Conservation (phyloP, 2,888 invertebrate species). For the Steromphala cineraria region DNA sequence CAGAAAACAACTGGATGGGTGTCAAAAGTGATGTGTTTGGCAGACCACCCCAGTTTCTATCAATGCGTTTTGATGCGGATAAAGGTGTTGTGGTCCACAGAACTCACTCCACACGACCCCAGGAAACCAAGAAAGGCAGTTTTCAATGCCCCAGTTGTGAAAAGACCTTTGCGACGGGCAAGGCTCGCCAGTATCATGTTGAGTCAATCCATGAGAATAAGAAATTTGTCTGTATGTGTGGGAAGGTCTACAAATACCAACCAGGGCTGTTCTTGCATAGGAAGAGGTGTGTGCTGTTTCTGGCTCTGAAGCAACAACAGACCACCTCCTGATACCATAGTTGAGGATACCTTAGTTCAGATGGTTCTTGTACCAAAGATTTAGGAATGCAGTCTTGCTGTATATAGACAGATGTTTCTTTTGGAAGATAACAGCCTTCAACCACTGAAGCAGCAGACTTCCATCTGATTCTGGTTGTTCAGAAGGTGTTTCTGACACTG, state of each 20-base stretch:
- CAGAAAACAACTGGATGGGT: neutral
- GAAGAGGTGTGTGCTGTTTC: neutral
- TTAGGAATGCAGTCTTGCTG: too few species aligned
- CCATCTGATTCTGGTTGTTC: too few species aligned
- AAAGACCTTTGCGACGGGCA: neutral
- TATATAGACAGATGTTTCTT: too few species aligned
- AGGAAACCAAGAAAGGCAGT: neutral
- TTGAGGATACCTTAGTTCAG: too few species aligned
- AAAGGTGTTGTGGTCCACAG: neutral
- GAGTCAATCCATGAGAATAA: neutral
- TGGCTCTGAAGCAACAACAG: neutral
- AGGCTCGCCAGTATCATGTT: neutral
- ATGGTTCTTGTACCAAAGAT: too few species aligned
- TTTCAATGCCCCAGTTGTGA: neutral
- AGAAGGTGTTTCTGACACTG: too few species aligned
- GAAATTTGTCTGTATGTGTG: neutral
- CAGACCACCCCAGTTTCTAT: neutral
- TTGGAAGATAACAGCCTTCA: too few species aligned
- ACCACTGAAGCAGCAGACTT: too few species aligned
- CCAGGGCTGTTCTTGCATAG: neutral
- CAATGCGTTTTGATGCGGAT: neutral
- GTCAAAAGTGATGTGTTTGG: neutral
- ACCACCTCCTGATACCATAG: too few species aligned
- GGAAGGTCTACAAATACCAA: neutral
- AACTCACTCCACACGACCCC: neutral